Evolutionary conservation across 92 coral and sea anemone species (phyloP).

Genomic region (Anthopleura xanthogrammica): DNA sequence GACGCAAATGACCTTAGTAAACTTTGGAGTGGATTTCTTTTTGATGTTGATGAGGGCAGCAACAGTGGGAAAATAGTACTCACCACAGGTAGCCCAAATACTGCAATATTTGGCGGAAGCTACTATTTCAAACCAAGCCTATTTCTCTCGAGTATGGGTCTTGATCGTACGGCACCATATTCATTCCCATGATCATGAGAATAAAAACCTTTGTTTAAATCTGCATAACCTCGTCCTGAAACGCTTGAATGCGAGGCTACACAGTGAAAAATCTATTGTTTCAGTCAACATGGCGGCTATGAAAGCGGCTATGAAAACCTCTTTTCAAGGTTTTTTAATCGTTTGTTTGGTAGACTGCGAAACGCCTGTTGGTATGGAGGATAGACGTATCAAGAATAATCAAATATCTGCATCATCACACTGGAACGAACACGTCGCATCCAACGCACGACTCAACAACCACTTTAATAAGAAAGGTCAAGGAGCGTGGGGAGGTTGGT

Average conservation of each 20-base stretch:
- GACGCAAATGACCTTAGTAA: background rate
- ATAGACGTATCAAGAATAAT: conserved; percentile 56
- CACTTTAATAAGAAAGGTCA: background rate
- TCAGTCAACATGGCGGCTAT: too few species aligned
- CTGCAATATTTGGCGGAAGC: too few species aligned
- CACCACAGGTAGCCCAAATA: background rate
- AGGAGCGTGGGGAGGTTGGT: conserved; percentile 84
- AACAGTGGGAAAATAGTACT: background rate
- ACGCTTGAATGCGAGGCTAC: too few species aligned
- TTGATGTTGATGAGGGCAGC: background rate
- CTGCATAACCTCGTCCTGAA: too few species aligned
- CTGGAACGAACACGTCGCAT: conserved; percentile 59
- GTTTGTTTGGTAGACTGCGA: conserved; percentile 55
- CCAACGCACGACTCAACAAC: conserved; percentile 72
- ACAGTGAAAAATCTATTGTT: too few species aligned
- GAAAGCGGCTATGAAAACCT: too few species aligned
- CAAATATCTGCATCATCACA: conserved; percentile 80
- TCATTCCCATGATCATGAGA: too few species aligned
- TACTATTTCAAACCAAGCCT: too few species aligned
- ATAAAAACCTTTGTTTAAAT: too few species aligned
- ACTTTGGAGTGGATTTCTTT: background rate
- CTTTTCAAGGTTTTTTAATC: too few species aligned
- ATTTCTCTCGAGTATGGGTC: too few species aligned
- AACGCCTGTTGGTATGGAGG: conserved; percentile 82
- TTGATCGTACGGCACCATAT: too few species aligned